Base-by-base conservation (phyloP, 1,140 invertebrate genomes). In the Pseudomyrmex gracilis region DNA sequence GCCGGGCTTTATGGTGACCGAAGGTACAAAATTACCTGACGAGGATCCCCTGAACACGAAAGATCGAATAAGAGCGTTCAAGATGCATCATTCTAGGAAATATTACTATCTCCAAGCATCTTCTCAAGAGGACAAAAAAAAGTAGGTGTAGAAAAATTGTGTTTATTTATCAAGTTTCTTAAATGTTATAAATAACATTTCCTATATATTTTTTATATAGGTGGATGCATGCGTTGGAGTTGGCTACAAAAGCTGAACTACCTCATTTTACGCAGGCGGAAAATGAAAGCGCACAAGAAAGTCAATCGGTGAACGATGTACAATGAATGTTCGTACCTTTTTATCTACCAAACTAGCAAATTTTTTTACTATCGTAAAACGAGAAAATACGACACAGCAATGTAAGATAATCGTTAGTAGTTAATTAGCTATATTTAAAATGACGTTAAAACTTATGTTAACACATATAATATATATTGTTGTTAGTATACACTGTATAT, bases 1-100 rank as follows among this genome's bases (percentile, higher is more conserved):
- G 90, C 96, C 96, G 15, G 96, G 96, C 17, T 96, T 95, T 73
- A 90, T 90, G 8, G 94, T 96, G 2, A 93, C 91, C 8, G 93
- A 94, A 58, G 94, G 91, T 73, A 86, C 66, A 17, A 76, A 92
- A 71, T 77, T 93, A 53, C 89, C 89, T 20, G 93, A 93, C 15
- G 92, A 93, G n/a, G 93, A 93, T 90, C 92, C 92, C 9, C 90
- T 93, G 2, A 92, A 89, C 84, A 68, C 82, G 2, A 93, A 91
- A 77, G 95, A 95, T 76, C 93, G 94, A 73, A 92, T 94, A 17
- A 92, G 95, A 80, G 93, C 95, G 10, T 95, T 96, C 67, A 95
- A 95, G 85, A 94, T 96, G 58, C 94, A 94, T 85, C 96, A 96
- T 87, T 93, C 95, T 22, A 94, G 94, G 85, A 96, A 95, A 84